These are phyloP conservation scores for Eupristina koningsbergeri DNA, from an alignment of 1,140 invertebrate genomes.

Conservation along the genomic window DNA sequence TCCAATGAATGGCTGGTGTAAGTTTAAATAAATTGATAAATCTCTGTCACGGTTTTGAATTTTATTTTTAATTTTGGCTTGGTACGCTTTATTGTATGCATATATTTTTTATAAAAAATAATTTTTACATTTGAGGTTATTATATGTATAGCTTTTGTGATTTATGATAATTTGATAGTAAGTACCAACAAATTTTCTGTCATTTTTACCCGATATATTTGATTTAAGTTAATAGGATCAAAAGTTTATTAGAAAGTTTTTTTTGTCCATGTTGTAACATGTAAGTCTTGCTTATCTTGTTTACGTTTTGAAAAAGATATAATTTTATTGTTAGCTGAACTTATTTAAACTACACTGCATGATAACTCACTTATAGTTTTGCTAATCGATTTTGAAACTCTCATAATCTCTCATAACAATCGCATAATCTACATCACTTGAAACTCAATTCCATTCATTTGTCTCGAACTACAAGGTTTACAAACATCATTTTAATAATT, in stretches of 20 bases:
- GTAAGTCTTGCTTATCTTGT: too few relatives aligned
- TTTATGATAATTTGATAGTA: conserved; percentile 1
- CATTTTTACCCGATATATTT: not conserved
- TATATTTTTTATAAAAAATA: not conserved
- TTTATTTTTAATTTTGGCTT: not conserved
- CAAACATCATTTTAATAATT: too few relatives aligned
- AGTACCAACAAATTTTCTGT: not conserved
- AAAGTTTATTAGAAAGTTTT: not conserved
- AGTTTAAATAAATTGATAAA: not conserved
- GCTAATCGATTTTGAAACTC: too few relatives aligned
- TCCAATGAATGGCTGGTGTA: not conserved
- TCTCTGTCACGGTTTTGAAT: not conserved
- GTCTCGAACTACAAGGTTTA: too few relatives aligned
- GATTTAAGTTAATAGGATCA: not conserved
- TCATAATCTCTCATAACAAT: too few relatives aligned
- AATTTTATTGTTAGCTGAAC: too few relatives aligned
- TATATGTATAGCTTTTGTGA: not conserved
- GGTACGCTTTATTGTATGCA: not conserved
- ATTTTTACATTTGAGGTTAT: not conserved
- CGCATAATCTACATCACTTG: too few relatives aligned
- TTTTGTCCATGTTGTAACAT: not conserved
- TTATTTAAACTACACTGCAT: too few relatives aligned
- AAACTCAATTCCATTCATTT: too few relatives aligned
- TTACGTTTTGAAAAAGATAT: too few relatives aligned
- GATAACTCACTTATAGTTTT: too few relatives aligned